Evolutionary conservation across 2,113 vertebrate species (phyloP), one percentile per base, ranked within the genome.

Genomic region (Neolamprologus longior): DNA sequence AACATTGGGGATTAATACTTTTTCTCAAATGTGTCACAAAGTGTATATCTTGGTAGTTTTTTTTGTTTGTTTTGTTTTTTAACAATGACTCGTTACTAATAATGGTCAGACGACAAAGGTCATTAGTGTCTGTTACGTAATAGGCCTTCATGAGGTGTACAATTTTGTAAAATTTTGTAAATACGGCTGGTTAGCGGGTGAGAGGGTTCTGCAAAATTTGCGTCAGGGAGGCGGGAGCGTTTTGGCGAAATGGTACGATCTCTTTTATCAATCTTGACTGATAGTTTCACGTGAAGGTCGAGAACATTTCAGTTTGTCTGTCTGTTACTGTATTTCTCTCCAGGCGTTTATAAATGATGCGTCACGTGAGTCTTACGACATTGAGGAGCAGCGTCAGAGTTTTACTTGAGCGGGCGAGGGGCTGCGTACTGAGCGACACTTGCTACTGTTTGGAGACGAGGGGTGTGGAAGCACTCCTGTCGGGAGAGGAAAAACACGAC

Each of bases 91-190:
- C 95, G 95, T 96, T 96, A 96, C 95, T 95, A 95, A 94, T 93
- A 93, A 94, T 80, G 90, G 86, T 94, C 86, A 86, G 81, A 93
- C 7, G 47, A 92, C 84, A 92, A 87, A 50, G 78, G 92, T 93
- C 85, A 85, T 91, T 94, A 93, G 96, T 97, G 96, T 94, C 96
- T 90, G 95, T 97, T 97, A 95, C 95, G 86, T 93, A 80, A 55
- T 90, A 88, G 82, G 83, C 87, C 81, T 68, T 90, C 84, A 86
- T 95, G 95, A 96, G 94, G 96, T 95, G 97, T 96, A 97, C 95
- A 96, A 95, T 97, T 83, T 95, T 98, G 97, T 99, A 98, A 98
- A 96, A 97, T 97, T 97, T 94, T 99, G 98, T 98, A 98, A 98
- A 99, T 98, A 98, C 24, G 95, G 96, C 95, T 94, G 93, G 81